Percentiles rank a stretch among this genome's conserved stretches.
Conservation (phyloP, 2,113 vertebrate species). For the Mormyrus lacerda region DNA sequence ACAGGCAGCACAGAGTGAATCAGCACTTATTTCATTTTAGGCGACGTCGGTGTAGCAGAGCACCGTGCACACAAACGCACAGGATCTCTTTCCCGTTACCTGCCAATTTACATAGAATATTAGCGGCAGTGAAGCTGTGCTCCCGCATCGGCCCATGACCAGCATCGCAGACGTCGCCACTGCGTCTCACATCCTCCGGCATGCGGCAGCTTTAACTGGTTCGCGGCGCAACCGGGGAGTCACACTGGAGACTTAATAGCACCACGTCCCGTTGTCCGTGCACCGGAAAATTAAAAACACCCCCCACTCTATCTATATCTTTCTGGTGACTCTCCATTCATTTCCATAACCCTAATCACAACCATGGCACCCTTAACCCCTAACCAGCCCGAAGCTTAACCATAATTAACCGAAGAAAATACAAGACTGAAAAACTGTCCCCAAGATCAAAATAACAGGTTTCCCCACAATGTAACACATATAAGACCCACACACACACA, state of each 20-base stretch:
- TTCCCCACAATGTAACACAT: not conserved
- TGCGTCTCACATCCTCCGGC: not conserved
- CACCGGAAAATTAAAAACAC: not conserved
- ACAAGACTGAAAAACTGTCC: not conserved
- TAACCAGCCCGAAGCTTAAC: not conserved
- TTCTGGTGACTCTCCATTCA: not conserved
- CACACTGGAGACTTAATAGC: not conserved
- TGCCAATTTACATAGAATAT: not conserved
- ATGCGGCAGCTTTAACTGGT: not conserved
- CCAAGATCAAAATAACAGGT: not conserved
- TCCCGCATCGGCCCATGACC: not conserved
- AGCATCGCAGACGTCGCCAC: not conserved
- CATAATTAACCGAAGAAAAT: not conserved
- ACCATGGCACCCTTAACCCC: not conserved
- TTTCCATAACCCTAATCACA: not conserved
- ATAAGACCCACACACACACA: not conserved
- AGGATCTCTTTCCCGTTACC: not conserved
- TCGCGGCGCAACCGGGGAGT: not conserved
- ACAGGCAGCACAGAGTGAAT: not conserved
- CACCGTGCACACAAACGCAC: not conserved
- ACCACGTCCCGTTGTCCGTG: not conserved
- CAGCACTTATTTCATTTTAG: not conserved
- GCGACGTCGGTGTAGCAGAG: not conserved
- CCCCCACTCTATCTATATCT: not conserved
- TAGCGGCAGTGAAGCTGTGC: not conserved